Percentiles rank a stretch among this genome's conserved stretches.
Conservation (phyloP, 2,113 vertebrate genomes). For the Corythoichthys intestinalis region DNA sequence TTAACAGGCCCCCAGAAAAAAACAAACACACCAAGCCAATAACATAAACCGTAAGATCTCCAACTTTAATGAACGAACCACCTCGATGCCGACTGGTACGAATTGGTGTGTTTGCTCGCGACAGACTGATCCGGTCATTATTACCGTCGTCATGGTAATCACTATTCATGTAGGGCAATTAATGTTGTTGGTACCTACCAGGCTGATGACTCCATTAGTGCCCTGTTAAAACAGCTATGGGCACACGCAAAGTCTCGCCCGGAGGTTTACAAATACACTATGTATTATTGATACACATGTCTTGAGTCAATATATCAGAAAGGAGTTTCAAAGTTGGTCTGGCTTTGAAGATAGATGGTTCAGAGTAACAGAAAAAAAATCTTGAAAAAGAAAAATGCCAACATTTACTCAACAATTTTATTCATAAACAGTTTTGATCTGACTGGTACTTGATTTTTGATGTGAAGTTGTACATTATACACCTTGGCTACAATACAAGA, state of each 20-base stretch:
- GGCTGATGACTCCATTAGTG: conserved; percentile 62
- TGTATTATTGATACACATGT: conserved; percentile 35
- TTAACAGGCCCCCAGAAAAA: conserved; percentile 36
- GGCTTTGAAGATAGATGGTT: conserved; percentile 3
- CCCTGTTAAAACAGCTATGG: conserved; percentile 39
- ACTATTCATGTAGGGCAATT: conserved; percentile 71
- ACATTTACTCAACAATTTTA: conserved; percentile 24
- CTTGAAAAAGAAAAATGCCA: conserved; percentile 29
- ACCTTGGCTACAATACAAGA: neutral
- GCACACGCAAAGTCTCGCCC: conserved; percentile 36
- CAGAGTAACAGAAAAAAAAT: conserved; percentile 24
- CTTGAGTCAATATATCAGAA: neutral
- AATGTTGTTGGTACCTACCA: conserved; percentile 53
- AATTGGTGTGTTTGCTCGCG: conserved; percentile 50
- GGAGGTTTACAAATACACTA: conserved; percentile 17
- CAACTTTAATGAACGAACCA: conserved; percentile 60
- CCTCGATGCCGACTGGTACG: conserved; percentile 56
- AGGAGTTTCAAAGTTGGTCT: conserved; percentile 35
- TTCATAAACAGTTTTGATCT: neutral
- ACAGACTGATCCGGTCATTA: conserved; percentile 62
- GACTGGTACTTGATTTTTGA: neutral
- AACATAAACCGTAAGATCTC: conserved; percentile 52
- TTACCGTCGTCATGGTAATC: conserved; percentile 55
- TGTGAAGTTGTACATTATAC: neutral
- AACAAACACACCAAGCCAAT: conserved; percentile 46